phyloP scores from a whole-genome alignment of 2,113 vertebrate species.

The Vidua macroura region DNA sequence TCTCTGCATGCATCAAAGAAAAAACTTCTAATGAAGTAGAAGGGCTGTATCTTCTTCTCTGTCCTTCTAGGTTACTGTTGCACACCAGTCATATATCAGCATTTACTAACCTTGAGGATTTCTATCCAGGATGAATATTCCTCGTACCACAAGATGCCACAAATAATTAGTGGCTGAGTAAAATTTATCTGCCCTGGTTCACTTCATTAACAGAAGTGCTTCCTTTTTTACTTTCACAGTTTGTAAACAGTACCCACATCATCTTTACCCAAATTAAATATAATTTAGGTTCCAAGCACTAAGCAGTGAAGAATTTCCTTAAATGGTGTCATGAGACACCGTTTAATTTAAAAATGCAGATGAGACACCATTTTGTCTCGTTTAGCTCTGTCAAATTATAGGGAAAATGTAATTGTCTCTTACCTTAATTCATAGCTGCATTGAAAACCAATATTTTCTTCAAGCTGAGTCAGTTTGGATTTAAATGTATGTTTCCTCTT shows the following conservation, averaged over 20 bases:
- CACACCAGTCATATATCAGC: neutral
- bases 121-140: neutral
- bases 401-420: neutral
- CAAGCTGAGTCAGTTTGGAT: neutral
- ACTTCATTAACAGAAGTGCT: neutral
- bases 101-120: neutral
- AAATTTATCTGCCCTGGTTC: neutral
- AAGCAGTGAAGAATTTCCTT: neutral
- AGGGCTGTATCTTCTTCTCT: neutral
- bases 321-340: neutral
- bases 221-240: neutral
- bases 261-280: neutral
- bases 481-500: conserved; percentile 36
- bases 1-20: neutral
- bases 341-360: neutral
- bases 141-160: neutral
- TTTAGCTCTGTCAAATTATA: neutral
- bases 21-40: neutral
- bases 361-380: neutral
- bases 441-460: neutral
- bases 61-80: neutral
- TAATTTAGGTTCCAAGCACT: neutral
- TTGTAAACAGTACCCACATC: neutral
- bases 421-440: conserved; percentile 50
- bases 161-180: neutral